phyloP scores from a whole-genome alignment of 2,888 invertebrate species.

The Ischnus inquisitorius region DNA sequence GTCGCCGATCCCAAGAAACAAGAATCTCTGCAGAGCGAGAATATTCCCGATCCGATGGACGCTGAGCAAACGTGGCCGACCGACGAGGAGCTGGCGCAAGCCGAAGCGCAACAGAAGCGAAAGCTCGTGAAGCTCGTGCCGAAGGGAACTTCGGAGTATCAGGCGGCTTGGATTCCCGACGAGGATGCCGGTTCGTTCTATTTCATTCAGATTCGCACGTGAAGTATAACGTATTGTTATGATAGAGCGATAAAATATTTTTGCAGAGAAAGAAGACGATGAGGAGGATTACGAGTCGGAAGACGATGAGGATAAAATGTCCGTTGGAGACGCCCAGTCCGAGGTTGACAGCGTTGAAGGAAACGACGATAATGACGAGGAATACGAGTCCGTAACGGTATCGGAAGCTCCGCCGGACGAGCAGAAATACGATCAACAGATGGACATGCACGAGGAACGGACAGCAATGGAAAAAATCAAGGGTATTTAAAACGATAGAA shows the following conservation, averaged over 20 bases:
- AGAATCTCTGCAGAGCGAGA: slow-evolving; percentile 92
- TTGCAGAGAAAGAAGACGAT: slow-evolving; percentile 83
- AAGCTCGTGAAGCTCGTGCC: slow-evolving; percentile 94
- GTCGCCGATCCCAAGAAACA: slow-evolving; percentile 89
- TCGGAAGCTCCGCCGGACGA: slow-evolving; percentile 82
- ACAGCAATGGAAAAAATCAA: slow-evolving; percentile 91
- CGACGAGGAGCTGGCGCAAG: slow-evolving; percentile 93
- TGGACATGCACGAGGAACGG: slow-evolving; percentile 93
- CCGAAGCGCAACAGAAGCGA: slow-evolving; percentile 88
- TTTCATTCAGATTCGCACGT: background rate
- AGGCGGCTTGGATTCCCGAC: slow-evolving; percentile 97
- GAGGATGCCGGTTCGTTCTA: slow-evolving; percentile 86
- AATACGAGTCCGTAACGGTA: slow-evolving; percentile 88
- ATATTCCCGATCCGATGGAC: slow-evolving; percentile 95
- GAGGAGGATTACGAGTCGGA: slow-evolving; percentile 86
- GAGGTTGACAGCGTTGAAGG: slow-evolving; percentile 78
- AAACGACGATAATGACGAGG: slow-evolving; percentile 88
- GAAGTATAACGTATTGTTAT: background rate
- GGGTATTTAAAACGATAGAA: slow-evolving; percentile 80
- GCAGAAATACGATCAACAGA: slow-evolving; percentile 85
- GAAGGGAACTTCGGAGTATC: slow-evolving; percentile 98
- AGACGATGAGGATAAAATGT: slow-evolving; percentile 84
- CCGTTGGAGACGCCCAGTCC: slow-evolving; percentile 79
- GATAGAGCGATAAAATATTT: background rate
- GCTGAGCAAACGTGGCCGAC: slow-evolving; percentile 99